These are phyloP conservation scores for Camelus dromedarius DNA, from an alignment of 2,113 vertebrate genomes.

Conservation along the genomic window DNA sequence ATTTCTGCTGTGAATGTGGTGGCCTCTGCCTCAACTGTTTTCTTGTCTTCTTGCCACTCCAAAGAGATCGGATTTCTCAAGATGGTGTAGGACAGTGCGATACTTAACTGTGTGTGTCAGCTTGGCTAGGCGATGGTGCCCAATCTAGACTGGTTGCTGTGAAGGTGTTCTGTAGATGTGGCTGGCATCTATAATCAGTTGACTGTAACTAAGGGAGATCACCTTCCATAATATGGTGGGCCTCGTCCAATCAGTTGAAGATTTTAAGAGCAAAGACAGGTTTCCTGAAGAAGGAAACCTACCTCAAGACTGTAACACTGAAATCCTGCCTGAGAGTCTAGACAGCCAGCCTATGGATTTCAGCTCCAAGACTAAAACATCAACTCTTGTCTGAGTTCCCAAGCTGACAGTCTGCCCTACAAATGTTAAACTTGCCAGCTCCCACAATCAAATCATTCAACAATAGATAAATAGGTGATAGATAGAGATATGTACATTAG, in stretches of 20 bases:
- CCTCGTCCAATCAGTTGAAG: neutral
- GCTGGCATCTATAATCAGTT: neutral
- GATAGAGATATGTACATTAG: too few relatives aligned
- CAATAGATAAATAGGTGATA: neutral
- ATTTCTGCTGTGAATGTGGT: neutral
- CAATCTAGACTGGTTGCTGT: too few relatives aligned
- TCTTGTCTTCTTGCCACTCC: too few relatives aligned
- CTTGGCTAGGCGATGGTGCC: too few relatives aligned
- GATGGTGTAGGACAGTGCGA: neutral
- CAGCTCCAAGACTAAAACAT: neutral
- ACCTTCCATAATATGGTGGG: neutral
- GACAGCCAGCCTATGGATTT: neutral
- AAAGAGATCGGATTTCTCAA: neutral
- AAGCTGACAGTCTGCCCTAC: neutral
- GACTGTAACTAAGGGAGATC: neutral
- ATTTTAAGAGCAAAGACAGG: neutral
- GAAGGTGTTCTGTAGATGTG: neutral
- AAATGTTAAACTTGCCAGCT: neutral
- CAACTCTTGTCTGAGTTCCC: neutral
- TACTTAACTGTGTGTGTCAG: neutral
- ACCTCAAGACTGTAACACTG: neutral
- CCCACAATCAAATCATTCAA: conserved; percentile 17
- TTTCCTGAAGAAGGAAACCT: neutral
- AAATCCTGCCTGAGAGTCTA: neutral
- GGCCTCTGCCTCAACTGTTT: neutral